Evolutionary conservation across 2,888 invertebrate genomes (phyloP).

Genomic region (Orchesellides sinensis): DNA sequence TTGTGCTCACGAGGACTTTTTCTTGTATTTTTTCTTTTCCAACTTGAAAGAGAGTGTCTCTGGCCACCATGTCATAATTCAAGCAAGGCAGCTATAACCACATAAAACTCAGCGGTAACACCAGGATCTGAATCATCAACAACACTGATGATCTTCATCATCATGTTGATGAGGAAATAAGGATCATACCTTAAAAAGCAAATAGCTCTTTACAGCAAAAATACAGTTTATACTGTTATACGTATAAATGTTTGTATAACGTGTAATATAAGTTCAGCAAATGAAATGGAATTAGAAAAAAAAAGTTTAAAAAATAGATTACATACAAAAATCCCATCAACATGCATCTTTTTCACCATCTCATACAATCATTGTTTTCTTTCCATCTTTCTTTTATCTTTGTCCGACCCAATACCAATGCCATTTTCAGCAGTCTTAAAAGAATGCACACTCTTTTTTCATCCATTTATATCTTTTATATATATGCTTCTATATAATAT

Average conservation of each 20-base stretch:
- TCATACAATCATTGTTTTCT: conserved; percentile 41
- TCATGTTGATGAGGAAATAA: conserved; percentile 61
- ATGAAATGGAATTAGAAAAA: conserved; percentile 23
- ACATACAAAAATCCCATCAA: conserved; percentile 58
- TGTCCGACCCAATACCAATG: conserved; percentile 46
- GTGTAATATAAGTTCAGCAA: conserved; percentile 7
- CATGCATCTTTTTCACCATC: conserved; percentile 50
- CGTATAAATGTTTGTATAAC: neutral
- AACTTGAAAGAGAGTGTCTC: conserved; percentile 49
- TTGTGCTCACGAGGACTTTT: conserved; percentile 8
- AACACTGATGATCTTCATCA: conserved; percentile 64
- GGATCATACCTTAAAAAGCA: conserved; percentile 53
- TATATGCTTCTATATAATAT: neutral
- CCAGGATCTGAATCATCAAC: conserved; percentile 59
- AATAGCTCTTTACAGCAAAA: conserved; percentile 13
- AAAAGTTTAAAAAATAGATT: conserved; percentile 60
- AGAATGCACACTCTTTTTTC: conserved; percentile 24
- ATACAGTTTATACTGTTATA: neutral
- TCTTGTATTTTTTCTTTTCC: neutral
- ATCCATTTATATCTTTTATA: neutral
- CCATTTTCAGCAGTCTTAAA: conserved; percentile 38
- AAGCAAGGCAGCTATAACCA: conserved; percentile 64
- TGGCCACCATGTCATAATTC: conserved; percentile 66
- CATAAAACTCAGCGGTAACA: conserved; percentile 67
- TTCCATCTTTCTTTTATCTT: conserved; percentile 55